Base-by-base conservation (phyloP, 2,888 invertebrate species). In the Acrobasis suavella region DNA sequence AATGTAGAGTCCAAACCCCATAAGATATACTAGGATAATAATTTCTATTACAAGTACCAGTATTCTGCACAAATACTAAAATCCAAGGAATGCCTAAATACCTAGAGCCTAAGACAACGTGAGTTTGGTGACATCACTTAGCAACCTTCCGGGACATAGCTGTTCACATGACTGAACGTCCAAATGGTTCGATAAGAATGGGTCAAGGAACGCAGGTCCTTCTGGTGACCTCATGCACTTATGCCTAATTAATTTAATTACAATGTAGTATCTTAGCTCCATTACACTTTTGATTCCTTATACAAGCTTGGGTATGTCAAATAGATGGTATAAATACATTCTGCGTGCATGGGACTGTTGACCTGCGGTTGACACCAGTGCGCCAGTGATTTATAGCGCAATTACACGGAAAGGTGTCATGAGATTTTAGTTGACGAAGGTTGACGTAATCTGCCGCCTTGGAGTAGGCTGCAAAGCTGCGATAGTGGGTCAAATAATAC, bases 391-490 rank as follows among this genome's bases (percentile, higher is more conserved):
- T 60, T 60, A 60, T 60, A 39, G 42, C 12, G 51, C 51, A 60
- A 51, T 60, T 60, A 60, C n/a, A 42, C 51, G 22, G 51, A 22
- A 60, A 60, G 60, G 60, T 60, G 60, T 52, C 51, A 60, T 59
- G 39, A 39, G 50, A 51, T 38, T 10, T 38, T 50, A 22, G 14
- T 7, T n/a, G 46, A 46, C n/a, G 46, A 12, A 42, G 14, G 39
- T 16, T 60, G 60, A 52, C 51, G 60, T 60, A 52, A 60, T 60
- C 56, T 14, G 42, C 16, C 8, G n/a, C 22, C 42, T 56, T n/a
- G 9, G 16, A 50, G 52, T 55, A 16, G 55, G 38, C 38, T 16
- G 55, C 51, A 50, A 32, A 32, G 32, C 32, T 32, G 32, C 14
- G 22, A 52, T 52, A 42, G 56, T 56, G 56, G 42, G 17, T 42